A percentile compares a stretch with the other conserved stretches of the same genome.
phyloP scores from a whole-genome alignment of 2,797 vertebrate species.

The Gymnoscopelus braueri region DNA sequence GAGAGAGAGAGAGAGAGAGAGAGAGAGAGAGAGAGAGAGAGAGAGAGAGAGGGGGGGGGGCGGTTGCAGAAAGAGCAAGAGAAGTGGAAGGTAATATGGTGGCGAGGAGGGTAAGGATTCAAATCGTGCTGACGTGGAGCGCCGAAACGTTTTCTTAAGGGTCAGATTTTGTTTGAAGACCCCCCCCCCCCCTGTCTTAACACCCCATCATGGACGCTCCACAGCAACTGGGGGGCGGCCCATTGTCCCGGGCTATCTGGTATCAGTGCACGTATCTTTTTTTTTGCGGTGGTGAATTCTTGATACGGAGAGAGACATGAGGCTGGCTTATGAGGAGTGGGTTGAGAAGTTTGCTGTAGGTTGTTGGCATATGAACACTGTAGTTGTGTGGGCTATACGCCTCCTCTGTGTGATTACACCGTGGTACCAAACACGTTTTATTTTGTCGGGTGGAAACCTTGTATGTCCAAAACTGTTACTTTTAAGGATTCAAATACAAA shows the following conservation, averaged over 20 bases:
- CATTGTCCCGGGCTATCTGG: slow-evolving; percentile 73
- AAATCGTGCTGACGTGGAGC: slow-evolving; percentile 45
- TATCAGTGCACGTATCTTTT: slow-evolving; percentile 65
- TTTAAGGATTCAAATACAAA: too few relatives aligned
- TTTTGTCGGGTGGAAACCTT: too few relatives aligned
- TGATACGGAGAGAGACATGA: slow-evolving; percentile 71
- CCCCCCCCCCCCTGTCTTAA: slow-evolving; percentile 59
- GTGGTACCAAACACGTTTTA: too few relatives aligned
- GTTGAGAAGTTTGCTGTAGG: slow-evolving; percentile 50
- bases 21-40: slow-evolving; percentile 31
- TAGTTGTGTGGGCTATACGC: slow-evolving; percentile 20
- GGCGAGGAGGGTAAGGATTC: slow-evolving; percentile 56
- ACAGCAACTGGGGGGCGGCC: slow-evolving; percentile 70
- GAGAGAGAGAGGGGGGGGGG: slow-evolving; percentile 28
- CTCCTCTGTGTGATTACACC: too few relatives aligned
- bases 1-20: slow-evolving; percentile 40
- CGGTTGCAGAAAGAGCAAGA: slow-evolving; percentile 18
- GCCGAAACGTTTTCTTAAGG: slow-evolving; percentile 57
- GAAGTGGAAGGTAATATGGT: slow-evolving; percentile 61
- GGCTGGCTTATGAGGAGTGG: slow-evolving; percentile 59
- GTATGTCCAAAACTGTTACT: too few relatives aligned
- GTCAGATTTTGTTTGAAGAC: slow-evolving; percentile 75
- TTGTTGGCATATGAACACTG: slow-evolving; percentile 54
- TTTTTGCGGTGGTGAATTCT: slow-evolving; percentile 52
- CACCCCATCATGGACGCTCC: slow-evolving; percentile 52